These are phyloP conservation scores for Ariolimax columbianus DNA, from an alignment of 2,888 invertebrate species.

Conservation along the genomic window DNA sequence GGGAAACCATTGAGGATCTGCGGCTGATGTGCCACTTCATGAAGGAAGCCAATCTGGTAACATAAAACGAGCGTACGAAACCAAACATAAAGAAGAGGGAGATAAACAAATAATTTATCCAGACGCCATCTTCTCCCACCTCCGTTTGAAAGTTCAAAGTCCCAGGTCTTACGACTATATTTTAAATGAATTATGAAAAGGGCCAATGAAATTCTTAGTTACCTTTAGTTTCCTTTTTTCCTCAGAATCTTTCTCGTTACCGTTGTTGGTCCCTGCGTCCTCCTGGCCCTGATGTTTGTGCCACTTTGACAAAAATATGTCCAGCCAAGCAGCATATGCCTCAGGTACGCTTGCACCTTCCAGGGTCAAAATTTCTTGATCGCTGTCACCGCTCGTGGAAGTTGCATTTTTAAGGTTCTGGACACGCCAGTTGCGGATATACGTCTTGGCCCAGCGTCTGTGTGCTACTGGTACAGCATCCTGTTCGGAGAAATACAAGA, in stretches of 20 bases:
- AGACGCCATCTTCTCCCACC: no score
- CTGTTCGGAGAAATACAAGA: background rate
- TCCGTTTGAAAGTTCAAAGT: no score
- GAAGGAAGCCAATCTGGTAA: no score
- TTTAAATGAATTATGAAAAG: background rate
- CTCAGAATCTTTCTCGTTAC: background rate
- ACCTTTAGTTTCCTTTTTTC: slow-evolving; percentile 19
- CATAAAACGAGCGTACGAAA: no score
- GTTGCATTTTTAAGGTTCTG: slow-evolving; percentile 37
- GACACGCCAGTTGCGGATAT: slow-evolving; percentile 45
- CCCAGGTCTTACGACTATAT: no score
- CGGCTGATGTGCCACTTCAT: no score
- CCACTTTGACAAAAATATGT: slow-evolving; percentile 32
- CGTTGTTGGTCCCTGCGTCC: background rate
- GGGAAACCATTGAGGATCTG: no score
- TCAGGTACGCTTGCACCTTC: slow-evolving; percentile 41
- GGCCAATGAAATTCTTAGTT: background rate
- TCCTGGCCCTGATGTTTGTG: slow-evolving; percentile 23
- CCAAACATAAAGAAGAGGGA: no score
- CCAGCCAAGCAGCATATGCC: slow-evolving; percentile 44
- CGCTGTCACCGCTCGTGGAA: slow-evolving; percentile 35
- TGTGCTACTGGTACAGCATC: slow-evolving; percentile 42
- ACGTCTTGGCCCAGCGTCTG: slow-evolving; percentile 45
- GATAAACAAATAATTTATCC: no score
- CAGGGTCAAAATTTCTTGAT: slow-evolving; percentile 21